These are phyloP conservation scores for Cataglyphis albicans DNA, from an alignment of 2,888 invertebrate species.

Conservation along the genomic window DNA sequence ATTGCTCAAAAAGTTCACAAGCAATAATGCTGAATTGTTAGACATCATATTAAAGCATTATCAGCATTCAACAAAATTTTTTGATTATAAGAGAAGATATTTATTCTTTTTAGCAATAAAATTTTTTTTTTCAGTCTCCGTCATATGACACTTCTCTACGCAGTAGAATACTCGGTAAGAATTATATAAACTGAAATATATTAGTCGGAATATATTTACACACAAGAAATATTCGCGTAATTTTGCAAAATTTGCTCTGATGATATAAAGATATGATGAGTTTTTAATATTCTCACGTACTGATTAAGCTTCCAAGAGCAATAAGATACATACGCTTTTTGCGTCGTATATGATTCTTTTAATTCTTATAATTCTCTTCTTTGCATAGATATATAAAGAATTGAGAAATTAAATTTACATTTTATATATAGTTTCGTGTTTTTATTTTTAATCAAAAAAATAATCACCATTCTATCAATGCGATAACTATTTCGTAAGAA, in stretches of 20 bases:
- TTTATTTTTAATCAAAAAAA: constrained; percentile 15
- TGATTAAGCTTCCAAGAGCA: neutral
- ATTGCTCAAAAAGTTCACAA: neutral
- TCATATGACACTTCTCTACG: neutral
- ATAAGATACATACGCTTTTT: neutral
- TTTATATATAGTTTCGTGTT: neutral
- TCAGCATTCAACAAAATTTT: neutral
- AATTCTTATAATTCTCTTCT: neutral
- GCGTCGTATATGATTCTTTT: neutral
- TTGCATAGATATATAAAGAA: too few species aligned
- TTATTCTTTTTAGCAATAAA: neutral
- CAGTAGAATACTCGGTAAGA: neutral
- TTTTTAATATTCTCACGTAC: constrained; percentile 37
- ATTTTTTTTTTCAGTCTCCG: neutral
- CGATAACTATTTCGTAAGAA: constrained; percentile 20
- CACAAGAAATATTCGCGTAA: neutral
- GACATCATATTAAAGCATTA: neutral
- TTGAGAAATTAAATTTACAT: neutral
- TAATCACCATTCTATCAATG: constrained; percentile 21
- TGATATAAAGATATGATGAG: neutral
- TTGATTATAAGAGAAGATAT: neutral
- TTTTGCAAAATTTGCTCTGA: neutral
- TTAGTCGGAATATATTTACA: constrained; percentile 15
- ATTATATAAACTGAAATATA: constrained; percentile 1
- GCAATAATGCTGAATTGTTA: neutral